These are phyloP conservation scores for Pangasius djambal DNA, from an alignment of 2,797 vertebrate species.

Conservation along the genomic window DNA sequence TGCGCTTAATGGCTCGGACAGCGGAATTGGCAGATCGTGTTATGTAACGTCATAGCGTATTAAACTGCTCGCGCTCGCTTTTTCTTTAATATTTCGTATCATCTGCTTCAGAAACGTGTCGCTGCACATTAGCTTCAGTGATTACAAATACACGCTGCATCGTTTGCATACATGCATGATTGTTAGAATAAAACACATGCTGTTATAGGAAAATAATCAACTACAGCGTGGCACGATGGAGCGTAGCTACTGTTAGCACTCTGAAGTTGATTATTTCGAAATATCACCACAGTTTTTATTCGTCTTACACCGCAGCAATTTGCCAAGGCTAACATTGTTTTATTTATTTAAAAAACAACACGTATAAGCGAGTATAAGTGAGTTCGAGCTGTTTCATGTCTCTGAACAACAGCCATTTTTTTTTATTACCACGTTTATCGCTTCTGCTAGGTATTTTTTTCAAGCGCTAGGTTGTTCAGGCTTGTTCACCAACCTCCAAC, in stretches of 20 bases:
- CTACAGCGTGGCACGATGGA: background rate
- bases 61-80: background rate
- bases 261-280: too few relatives aligned
- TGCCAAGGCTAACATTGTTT: background rate
- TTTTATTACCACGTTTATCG: background rate
- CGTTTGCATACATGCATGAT: background rate
- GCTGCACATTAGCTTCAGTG: background rate
- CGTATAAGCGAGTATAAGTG: too few relatives aligned
- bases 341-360: background rate
- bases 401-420: background rate
- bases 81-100: background rate
- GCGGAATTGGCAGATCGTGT: conserved; percentile 32
- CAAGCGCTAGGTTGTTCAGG: background rate
- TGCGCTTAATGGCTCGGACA: conserved; percentile 21
- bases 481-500: background rate
- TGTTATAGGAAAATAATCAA: background rate
- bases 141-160: too few relatives aligned
- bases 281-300: background rate
- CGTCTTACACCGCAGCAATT: background rate
- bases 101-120: background rate
- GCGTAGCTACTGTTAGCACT: background rate
- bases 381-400: background rate
- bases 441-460: background rate
- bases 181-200: background rate
- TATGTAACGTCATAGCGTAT: conserved; percentile 12